Evolutionary conservation across 2,888 invertebrate species (phyloP).

Genomic region (Endotricha flammealis): DNA sequence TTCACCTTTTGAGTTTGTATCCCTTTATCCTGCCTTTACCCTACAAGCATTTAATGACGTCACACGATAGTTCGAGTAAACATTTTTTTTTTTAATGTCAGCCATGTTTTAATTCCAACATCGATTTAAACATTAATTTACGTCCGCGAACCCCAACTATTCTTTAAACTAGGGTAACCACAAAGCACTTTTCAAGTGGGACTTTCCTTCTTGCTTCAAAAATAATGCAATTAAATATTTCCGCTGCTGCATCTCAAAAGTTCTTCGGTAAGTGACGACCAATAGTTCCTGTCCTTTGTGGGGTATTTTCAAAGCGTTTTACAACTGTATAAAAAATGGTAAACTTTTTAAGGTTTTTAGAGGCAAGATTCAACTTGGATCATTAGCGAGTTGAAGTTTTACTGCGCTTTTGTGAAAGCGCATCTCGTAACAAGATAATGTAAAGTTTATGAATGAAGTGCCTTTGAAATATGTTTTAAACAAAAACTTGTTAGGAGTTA

Average conservation of each 20-base stretch:
- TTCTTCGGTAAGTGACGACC: conserved; percentile 18
- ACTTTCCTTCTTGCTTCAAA: conserved; percentile 26
- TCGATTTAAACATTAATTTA: too few species aligned
- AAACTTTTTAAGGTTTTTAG: not conserved
- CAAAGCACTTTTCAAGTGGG: conserved; percentile 14
- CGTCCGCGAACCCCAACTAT: not conserved
- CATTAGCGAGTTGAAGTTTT: conserved; percentile 8
- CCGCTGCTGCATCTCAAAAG: conserved; percentile 42
- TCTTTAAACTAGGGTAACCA: conserved; percentile 12
- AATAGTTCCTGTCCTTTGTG: conserved; percentile 16
- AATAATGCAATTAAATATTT: conserved; percentile 64
- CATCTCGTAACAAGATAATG: not conserved
- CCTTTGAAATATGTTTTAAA: too few species aligned
- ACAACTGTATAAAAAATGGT: conserved; percentile 6
- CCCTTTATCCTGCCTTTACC: too few species aligned
- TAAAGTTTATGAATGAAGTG: conserved; percentile 1
- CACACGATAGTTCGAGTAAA: too few species aligned
- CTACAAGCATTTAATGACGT: too few species aligned
- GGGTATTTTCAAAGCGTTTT: conserved; percentile 13
- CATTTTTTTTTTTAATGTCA: too few species aligned
- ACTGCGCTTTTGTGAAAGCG: not conserved
- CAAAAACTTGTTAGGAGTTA: too few species aligned
- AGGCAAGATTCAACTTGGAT: conserved; percentile 3
- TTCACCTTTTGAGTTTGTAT: too few species aligned
- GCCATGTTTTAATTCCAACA: too few species aligned